Percentiles rank a stretch among this genome's conserved stretches.
Evolutionary conservation across 1,140 invertebrate species (phyloP).

Genomic region (Ceratina calcarata): DNA sequence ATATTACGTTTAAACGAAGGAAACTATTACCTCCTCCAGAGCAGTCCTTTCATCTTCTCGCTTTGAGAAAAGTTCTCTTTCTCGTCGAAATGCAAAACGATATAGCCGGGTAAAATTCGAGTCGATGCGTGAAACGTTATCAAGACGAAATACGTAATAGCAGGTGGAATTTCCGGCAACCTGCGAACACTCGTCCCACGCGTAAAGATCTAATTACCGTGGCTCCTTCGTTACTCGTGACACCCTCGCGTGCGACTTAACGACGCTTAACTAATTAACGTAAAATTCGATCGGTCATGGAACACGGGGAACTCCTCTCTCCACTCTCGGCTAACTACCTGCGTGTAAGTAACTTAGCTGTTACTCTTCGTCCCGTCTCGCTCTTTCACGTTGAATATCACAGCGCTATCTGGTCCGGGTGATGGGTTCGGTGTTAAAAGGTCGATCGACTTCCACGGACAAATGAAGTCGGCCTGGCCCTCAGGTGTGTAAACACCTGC

Average conservation of each 20-base stretch:
- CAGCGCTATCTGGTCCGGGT: conserved; percentile 21
- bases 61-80: background rate
- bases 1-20: background rate
- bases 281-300: conserved; percentile 75
- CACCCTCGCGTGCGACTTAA: conserved; percentile 71
- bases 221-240: conserved; percentile 61
- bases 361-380: conserved; percentile 30
- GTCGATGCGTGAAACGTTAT: too few species aligned
- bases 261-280: conserved; percentile 75
- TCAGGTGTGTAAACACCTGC: conserved; percentile 33
- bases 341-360: conserved; percentile 43
- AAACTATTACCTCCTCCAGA: background rate
- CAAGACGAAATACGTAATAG: background rate
- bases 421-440: conserved; percentile 33
- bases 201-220: conserved; percentile 57
- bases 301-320: conserved; percentile 43
- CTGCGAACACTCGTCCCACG: background rate
- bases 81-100: background rate
- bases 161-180: background rate
- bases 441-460: conserved; percentile 48
- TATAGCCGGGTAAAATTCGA: background rate
- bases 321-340: background rate
- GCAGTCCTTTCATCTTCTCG: background rate
- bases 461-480: conserved; percentile 38
- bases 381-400: conserved; percentile 10